Conservation (phyloP, 2,888 invertebrate genomes). For the Drosophila buzzatii region DNA sequence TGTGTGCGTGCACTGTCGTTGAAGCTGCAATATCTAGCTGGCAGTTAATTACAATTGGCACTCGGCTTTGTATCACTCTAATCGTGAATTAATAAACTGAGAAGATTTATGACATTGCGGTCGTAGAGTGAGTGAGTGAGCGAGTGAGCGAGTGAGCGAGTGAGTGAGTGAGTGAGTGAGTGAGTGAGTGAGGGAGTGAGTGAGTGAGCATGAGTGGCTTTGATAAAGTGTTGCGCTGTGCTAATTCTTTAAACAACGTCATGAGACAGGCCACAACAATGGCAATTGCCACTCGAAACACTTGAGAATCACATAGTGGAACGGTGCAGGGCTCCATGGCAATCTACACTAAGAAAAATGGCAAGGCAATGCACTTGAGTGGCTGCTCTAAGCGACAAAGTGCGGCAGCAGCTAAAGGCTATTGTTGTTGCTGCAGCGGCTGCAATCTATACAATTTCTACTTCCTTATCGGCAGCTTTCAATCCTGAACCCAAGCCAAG, state of each 20-base stretch:
- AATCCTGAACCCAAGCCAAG: neutral
- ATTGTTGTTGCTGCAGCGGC: constrained; percentile 66
- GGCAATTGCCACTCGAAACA: constrained; percentile 64
- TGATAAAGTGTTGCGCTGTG: constrained; percentile 50
- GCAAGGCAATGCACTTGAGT: constrained; percentile 68
- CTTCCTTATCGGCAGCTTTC: constrained; percentile 66
- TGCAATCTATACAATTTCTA: constrained; percentile 69
- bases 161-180: constrained; percentile 7
- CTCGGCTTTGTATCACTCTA: constrained; percentile 52
- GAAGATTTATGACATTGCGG: constrained; percentile 63
- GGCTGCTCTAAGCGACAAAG: constrained; percentile 61
- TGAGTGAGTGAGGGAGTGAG: constrained; percentile 10
- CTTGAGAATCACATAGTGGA: constrained; percentile 21
- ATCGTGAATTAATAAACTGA: constrained; percentile 76
- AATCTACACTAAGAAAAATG: constrained; percentile 46
- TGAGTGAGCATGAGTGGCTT: constrained; percentile 18
- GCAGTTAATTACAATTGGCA: constrained; percentile 74
- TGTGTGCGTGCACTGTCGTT: constrained; percentile 31
- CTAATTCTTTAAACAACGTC: constrained; percentile 53
- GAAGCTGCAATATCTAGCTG: constrained; percentile 57
- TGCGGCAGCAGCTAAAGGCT: constrained; percentile 44
- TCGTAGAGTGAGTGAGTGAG: constrained; percentile 11
- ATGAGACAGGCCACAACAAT: constrained; percentile 55
- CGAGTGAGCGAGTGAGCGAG: constrained; percentile 10
- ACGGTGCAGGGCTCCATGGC: constrained; percentile 21